Percentiles rank a stretch among this genome's conserved stretches.
Evolutionary conservation across 2,888 invertebrate genomes (phyloP).

Genomic region (Tridacna crocea): DNA sequence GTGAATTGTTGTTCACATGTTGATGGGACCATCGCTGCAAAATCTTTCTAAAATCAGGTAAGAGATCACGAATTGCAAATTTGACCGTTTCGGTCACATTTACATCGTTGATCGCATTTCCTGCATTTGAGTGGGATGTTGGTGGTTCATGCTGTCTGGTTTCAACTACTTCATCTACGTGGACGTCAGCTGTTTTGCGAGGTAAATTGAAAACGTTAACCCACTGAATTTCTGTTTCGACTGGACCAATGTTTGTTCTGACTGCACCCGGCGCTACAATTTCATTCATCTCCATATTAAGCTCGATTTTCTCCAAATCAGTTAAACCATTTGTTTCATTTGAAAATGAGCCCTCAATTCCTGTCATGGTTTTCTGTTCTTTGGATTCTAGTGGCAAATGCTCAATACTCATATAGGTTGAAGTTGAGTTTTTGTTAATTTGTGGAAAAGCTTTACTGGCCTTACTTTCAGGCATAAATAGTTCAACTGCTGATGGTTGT

Average conservation of each 20-base stretch:
- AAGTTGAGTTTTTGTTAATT: neutral
- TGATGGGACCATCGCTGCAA: neutral
- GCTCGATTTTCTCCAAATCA: neutral
- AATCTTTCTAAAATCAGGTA: slow-evolving; percentile 4
- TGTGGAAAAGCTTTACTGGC: neutral
- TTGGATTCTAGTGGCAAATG: neutral
- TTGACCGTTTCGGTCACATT: neutral
- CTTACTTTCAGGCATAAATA: neutral
- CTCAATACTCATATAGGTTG: neutral
- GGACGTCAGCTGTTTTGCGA: neutral
- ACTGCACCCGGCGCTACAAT: slow-evolving; percentile 12
- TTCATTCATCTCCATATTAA: slow-evolving; percentile 33
- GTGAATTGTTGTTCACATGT: too few relatives aligned
- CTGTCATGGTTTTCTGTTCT: too few relatives aligned
- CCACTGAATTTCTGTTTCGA: slow-evolving; percentile 34
- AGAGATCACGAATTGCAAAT: slow-evolving; percentile 12
- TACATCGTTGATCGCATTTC: neutral
- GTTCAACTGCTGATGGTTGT: neutral
- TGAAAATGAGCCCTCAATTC: neutral
- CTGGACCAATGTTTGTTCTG: neutral
- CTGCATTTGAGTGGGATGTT: neutral
- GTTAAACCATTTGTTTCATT: neutral
- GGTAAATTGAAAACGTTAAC: slow-evolving; percentile 46
- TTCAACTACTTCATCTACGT: neutral
- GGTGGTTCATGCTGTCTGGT: neutral